Percentiles rank a stretch among this genome's conserved stretches.
Evolutionary conservation across 2,113 vertebrate species (phyloP).

Genomic region (Passer domesticus): DNA sequence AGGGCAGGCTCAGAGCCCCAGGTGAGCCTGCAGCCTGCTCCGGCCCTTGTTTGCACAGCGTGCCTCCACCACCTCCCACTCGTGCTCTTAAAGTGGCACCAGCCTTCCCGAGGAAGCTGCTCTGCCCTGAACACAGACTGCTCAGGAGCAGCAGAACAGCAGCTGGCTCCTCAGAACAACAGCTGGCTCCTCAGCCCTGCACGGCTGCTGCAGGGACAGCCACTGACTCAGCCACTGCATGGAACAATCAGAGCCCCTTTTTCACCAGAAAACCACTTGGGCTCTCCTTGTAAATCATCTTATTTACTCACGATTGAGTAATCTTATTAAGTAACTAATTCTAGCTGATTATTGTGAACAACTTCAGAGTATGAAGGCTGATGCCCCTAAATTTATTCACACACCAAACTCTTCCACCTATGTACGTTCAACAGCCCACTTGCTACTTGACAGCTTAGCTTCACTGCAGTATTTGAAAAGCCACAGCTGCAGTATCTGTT

Average conservation of each 20-base stretch:
- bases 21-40: not conserved
- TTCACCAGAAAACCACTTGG: not conserved
- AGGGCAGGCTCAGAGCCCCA: not conserved
- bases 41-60: not conserved
- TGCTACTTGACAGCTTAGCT: not conserved
- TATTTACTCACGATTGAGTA: not conserved
- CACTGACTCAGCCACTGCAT: no score
- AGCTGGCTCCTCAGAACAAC: not conserved
- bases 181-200: not conserved
- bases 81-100: constrained; percentile 23
- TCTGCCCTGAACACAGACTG: not conserved
- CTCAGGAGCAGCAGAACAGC: rapidly evolving
- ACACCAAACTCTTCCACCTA: not conserved
- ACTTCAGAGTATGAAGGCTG: not conserved
- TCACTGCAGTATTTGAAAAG: not conserved
- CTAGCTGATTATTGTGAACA: not conserved
- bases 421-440: not conserved
- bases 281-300: not conserved
- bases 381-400: not conserved
- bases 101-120: not conserved
- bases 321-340: not conserved
- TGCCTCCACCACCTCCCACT: not conserved
- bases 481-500: not conserved
- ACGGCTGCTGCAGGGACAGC: not conserved
- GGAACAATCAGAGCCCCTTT: not conserved